phyloP scores from a whole-genome alignment of 30 jellyfish, hydroid and myxozoan species.

The Aurelia sp. region DNA sequence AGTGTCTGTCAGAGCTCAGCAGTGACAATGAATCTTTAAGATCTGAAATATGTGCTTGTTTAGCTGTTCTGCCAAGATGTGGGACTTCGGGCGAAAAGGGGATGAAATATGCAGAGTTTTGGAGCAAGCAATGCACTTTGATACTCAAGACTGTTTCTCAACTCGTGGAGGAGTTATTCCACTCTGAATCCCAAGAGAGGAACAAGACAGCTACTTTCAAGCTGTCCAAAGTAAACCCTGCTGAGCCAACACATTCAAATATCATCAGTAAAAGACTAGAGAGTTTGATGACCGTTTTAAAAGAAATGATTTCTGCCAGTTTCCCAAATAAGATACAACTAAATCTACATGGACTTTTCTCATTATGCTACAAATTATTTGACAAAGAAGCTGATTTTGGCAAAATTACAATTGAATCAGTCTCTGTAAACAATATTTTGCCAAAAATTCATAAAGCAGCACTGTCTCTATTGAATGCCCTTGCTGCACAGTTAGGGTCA shows the following conservation, averaged over 20 bases:
- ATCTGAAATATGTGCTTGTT: slow-evolving; percentile 15
- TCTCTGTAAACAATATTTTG: slow-evolving; percentile 11
- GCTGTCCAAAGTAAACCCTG: slow-evolving; percentile 6
- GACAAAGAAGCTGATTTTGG: slow-evolving; percentile 1
- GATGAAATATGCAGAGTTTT: slow-evolving; percentile 51
- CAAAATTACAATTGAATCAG: slow-evolving; percentile 29
- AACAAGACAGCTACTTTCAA: slow-evolving; percentile 2
- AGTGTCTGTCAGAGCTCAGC: slow-evolving; percentile 19
- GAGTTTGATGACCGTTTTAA: slow-evolving; percentile 21
- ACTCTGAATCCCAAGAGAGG: background rate
- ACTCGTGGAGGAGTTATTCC: slow-evolving; percentile 16
- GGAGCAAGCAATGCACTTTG: slow-evolving; percentile 37
- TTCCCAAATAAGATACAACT: slow-evolving; percentile 32
- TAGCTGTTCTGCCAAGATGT: slow-evolving; percentile 57
- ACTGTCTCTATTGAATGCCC: slow-evolving; percentile 29
- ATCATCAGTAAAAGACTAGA: background rate
- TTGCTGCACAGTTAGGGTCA: slow-evolving; percentile 23
- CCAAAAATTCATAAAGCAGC: slow-evolving; percentile 34
- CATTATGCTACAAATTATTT: slow-evolving; percentile 20
- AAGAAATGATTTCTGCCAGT: slow-evolving; percentile 19
- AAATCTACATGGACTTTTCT: background rate
- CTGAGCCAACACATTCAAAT: slow-evolving; percentile 52
- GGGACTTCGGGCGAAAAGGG: slow-evolving; percentile 71
- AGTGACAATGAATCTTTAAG: background rate
- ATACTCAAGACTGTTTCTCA: slow-evolving; percentile 12